These are phyloP conservation scores for Mellilla xanthometata DNA, from an alignment of 2,888 invertebrate genomes.

Conservation along the genomic window DNA sequence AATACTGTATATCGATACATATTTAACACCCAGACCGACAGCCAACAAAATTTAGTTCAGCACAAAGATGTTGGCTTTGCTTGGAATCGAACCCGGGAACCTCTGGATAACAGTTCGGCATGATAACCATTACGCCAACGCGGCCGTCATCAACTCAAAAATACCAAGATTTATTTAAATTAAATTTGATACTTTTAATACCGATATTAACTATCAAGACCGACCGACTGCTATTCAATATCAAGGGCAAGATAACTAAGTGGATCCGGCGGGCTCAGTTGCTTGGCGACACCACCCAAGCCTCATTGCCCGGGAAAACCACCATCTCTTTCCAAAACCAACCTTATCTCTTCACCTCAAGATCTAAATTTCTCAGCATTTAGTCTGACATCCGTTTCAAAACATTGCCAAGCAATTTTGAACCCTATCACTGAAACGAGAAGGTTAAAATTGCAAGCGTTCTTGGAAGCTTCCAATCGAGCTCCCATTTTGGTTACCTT, in stretches of 20 bases:
- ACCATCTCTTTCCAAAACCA: background rate
- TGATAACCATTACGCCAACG: no score
- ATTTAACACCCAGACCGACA: no score
- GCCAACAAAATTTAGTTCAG: no score
- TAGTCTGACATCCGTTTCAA: slow-evolving; percentile 4
- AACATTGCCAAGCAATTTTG: slow-evolving; percentile 1
- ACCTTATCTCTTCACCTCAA: slow-evolving; percentile 6
- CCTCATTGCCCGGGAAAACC: slow-evolving; percentile 29
- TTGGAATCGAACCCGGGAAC: no score
- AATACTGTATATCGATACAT: no score
- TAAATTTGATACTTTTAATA: no score
- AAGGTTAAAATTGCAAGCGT: background rate
- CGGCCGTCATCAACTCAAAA: no score
- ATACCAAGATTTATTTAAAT: no score
- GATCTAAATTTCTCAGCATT: slow-evolving; percentile 4
- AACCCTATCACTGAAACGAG: slow-evolving; percentile 10
- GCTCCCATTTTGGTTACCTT: slow-evolving; percentile 3
- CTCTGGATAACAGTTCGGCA: no score
- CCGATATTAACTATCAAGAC: slow-evolving; percentile 8
- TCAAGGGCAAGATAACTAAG: slow-evolving; percentile 27
- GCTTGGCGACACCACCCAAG: slow-evolving; percentile 27
- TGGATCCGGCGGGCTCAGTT: slow-evolving; percentile 24
- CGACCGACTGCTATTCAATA: slow-evolving; percentile 33
- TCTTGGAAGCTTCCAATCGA: background rate
- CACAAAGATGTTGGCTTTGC: no score